Evolutionary conservation across 2,797 vertebrate species (phyloP).

Genomic region (Macrochelys suwanniensis): DNA sequence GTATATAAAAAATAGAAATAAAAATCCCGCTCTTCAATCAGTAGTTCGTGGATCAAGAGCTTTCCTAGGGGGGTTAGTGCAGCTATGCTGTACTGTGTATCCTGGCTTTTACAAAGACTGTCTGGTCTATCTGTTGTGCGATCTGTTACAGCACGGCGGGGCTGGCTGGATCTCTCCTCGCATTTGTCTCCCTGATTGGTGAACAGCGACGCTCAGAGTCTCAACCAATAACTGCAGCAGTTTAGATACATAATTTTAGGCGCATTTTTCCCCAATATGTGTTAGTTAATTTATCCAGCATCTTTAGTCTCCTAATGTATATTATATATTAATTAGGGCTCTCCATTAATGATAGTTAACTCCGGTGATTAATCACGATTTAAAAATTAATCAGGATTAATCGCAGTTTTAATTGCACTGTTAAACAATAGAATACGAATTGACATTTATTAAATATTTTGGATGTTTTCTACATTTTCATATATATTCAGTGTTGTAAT

Average conservation of each 20-base stretch:
- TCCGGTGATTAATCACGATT: too few species aligned
- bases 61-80: not conserved
- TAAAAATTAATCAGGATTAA: too few species aligned
- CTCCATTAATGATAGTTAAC: too few species aligned
- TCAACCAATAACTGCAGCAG: constrained; percentile 61
- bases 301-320: not conserved
- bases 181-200: constrained; percentile 65
- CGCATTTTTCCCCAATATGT: not conserved
- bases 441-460: too few species aligned
- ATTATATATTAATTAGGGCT: too few species aligned
- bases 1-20: not conserved
- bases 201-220: constrained; percentile 76
- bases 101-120: not conserved
- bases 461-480: too few species aligned
- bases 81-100: not conserved
- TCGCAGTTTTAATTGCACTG: too few species aligned
- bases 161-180: constrained; percentile 3
- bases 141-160: not conserved
- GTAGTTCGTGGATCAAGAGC: not conserved
- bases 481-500: too few species aligned
- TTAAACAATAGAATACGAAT: too few species aligned
- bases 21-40: not conserved
- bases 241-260: not conserved
- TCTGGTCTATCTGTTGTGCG: constrained; percentile 16
- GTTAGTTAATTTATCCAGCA: not conserved